phyloP scores from a whole-genome alignment of 2,888 invertebrate species.

The Drosophila limbata region DNA sequence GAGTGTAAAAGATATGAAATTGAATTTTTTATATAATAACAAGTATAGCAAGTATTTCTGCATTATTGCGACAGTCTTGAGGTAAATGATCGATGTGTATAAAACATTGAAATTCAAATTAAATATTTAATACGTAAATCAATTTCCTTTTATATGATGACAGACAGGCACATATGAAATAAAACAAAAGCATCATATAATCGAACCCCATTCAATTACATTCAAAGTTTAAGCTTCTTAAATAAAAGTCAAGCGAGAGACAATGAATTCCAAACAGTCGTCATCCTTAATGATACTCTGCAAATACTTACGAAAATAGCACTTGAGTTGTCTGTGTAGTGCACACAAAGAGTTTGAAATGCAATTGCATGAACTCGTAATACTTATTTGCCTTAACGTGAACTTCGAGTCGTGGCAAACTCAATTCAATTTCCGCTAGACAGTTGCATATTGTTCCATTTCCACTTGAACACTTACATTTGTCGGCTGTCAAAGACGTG shows the following conservation, averaged over 20 bases:
- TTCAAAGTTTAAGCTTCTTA: constrained; percentile 8
- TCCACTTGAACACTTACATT: constrained; percentile 67
- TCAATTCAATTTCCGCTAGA: constrained; percentile 69
- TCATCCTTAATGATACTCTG: constrained; percentile 29
- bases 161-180: neutral
- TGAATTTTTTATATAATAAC: no score
- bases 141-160: no score
- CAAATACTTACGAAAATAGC: constrained; percentile 21
- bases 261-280: constrained; percentile 27
- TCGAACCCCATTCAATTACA: constrained; percentile 4
- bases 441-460: constrained; percentile 60
- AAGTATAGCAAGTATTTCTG: no score
- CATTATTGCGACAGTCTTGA: no score
- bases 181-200: neutral
- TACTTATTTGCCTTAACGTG: constrained; percentile 9
- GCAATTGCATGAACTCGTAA: constrained; percentile 27
- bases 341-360: constrained; percentile 35
- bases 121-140: no score
- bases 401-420: constrained; percentile 20
- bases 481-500: constrained; percentile 57
- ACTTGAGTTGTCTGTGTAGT: constrained; percentile 33
- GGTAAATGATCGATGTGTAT: no score
- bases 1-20: no score
- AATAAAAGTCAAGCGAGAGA: constrained; percentile 15
- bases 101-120: no score